Percentiles rank a stretch among this genome's conserved stretches.
Evolutionary conservation across 2,113 vertebrate species (phyloP).

Genomic region (Nanorana parkeri): DNA sequence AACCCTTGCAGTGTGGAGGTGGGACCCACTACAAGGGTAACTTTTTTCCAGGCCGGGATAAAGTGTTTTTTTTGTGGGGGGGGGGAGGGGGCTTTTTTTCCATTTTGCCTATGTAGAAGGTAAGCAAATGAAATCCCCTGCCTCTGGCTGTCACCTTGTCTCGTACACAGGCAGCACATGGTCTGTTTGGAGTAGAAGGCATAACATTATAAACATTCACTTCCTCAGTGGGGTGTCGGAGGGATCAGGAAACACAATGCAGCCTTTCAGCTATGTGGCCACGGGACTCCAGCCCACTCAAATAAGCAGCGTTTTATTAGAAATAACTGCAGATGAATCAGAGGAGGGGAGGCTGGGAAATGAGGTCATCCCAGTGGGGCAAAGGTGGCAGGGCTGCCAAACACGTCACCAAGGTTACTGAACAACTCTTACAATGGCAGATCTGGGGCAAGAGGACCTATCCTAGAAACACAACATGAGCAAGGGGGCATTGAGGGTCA

Average conservation of each 20-base stretch:
- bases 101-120: too few relatives aligned
- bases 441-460: background rate
- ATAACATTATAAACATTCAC: conserved; percentile 8
- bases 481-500: background rate
- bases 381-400: conserved; percentile 35
- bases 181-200: background rate
- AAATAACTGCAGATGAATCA: conserved; percentile 43
- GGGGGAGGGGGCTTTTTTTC: too few relatives aligned
- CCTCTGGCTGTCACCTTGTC: too few relatives aligned
- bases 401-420: conserved; percentile 13
- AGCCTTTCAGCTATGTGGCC: conserved; percentile 52
- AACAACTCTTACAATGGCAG: background rate
- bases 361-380: conserved; percentile 49
- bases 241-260: conserved; percentile 59
- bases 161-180: background rate
- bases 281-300: conserved; percentile 51
- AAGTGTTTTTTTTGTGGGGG: too few relatives aligned
- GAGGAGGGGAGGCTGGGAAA: conserved; percentile 40
- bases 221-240: conserved; percentile 51
- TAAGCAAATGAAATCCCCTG: too few relatives aligned
- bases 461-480: background rate
- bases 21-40: too few relatives aligned
- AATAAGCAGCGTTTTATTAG: conserved; percentile 55
- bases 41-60: too few relatives aligned
- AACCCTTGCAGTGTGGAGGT: too few relatives aligned